Evolutionary conservation across 2,113 vertebrate species (phyloP), one percentile per base, ranked within the genome.

Genomic region (Oreochromis niloticus): DNA sequence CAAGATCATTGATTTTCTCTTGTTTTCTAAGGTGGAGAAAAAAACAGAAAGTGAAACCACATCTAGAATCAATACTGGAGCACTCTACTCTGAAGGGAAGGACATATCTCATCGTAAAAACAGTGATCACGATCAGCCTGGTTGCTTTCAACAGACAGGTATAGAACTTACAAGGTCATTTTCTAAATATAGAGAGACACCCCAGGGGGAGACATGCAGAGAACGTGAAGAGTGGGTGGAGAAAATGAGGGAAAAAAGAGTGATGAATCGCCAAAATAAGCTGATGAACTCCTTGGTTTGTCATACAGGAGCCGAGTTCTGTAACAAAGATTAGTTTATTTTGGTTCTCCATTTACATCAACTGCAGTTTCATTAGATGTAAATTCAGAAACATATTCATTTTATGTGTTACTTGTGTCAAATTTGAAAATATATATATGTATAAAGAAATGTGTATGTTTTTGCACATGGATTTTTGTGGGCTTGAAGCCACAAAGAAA

Each of bases 11-110:
- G 91, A 92, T 93, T 86, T 91, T 59, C 86, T 81, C 89, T 82
- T 87, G 83, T 91, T 90, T 91, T 88, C 50, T 48, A 55, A 66
- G 63, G 66, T 85, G 22, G 48, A 52, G 78, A 87, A 80, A 90
- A 90, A 84, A 91, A 90, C 56, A 88, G 68, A 88, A 88, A 87
- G 89, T 89, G 87, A 95, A 92, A 92, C 88, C 59, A 84, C 83
- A 89, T 85, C 88, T 81, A 86, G 50, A 95, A 95, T 95, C 93
- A 89, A 95, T 95, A 90, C 32, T 9, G 16, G 89, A 89, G 89
- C 91, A 91, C 89, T 91, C 83, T 66, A 81, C 82, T 84, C 66
- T 16, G 82, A 81, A 88, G 57, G 83, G 85, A 87, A 89, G 87
- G 81, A 87, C 84, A 83, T 88, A 84, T 83, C 87, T 93, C 59